These are phyloP conservation scores for Abrostola triplasia DNA, from an alignment of 2,888 invertebrate genomes.

Conservation along the genomic window DNA sequence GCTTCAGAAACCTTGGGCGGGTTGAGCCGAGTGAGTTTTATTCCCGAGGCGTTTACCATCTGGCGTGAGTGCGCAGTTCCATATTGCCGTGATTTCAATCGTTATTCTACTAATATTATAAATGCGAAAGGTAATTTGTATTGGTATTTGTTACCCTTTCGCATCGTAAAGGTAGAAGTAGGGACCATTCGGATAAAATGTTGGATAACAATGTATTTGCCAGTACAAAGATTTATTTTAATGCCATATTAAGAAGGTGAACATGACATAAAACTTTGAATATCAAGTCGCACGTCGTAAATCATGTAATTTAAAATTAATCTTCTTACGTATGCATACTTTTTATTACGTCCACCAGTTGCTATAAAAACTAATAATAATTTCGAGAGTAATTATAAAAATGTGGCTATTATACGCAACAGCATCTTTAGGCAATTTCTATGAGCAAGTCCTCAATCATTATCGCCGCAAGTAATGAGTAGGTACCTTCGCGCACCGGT, in stretches of 20 bases:
- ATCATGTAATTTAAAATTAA: no score
- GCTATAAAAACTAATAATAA: no score
- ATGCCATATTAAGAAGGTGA: no score
- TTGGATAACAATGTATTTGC: not conserved
- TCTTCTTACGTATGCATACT: no score
- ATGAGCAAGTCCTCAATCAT: constrained; percentile 23
- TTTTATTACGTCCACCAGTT: no score
- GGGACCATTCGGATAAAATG: not conserved
- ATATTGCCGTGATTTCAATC: constrained; percentile 7
- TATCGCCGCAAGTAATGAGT: constrained; percentile 22
- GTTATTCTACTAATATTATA: not conserved
- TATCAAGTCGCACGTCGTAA: not conserved
- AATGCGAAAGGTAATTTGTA: not conserved
- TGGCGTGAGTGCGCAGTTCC: constrained; percentile 6
- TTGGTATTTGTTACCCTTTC: not conserved
- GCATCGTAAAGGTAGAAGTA: not conserved
- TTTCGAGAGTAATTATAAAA: not conserved
- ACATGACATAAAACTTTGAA: not conserved
- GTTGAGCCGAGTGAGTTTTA: constrained; percentile 30
- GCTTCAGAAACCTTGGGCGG: constrained; percentile 39
- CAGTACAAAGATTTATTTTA: no score
- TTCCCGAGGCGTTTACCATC: constrained; percentile 31
- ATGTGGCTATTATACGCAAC: not conserved
- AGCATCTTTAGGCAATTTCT: constrained; percentile 16
- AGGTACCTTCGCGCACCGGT: constrained; percentile 5